A percentile compares a stretch with the other conserved stretches of the same genome.
Evolutionary conservation across 2,113 vertebrate species (phyloP).

Genomic region (Eolophus roseicapilla): DNA sequence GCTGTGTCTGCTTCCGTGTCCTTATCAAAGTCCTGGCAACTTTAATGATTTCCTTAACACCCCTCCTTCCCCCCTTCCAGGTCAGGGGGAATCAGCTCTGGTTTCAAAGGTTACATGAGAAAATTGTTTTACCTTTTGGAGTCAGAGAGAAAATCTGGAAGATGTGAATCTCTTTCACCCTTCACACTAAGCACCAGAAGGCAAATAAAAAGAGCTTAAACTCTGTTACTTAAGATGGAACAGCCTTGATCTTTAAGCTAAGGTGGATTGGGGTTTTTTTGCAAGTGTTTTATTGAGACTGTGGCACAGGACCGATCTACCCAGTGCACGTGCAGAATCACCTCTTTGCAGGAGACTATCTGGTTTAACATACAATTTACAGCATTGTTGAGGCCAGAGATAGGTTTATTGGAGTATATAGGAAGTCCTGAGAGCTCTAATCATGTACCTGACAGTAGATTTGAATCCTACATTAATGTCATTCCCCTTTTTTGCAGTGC

Average conservation of each 20-base stretch:
- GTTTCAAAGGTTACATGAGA: not conserved
- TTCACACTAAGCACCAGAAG: not conserved
- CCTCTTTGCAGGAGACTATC: not conserved
- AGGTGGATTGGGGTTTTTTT: not conserved
- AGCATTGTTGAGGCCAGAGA: not conserved
- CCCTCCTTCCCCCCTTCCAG: not conserved
- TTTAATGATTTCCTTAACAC: not conserved
- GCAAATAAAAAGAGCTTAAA: not conserved
- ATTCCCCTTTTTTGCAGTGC: not conserved
- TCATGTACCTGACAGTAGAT: not conserved
- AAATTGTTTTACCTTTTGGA: not conserved
- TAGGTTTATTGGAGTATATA: not conserved
- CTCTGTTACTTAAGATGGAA: not conserved
- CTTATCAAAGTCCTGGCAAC: not conserved
- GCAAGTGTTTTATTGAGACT: not conserved
- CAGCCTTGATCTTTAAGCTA: not conserved
- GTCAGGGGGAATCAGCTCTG: not conserved
- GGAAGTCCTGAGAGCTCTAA: not conserved
- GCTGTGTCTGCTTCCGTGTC: not conserved
- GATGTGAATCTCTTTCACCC: not conserved
- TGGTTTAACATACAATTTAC: not conserved
- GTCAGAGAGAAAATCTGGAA: not conserved
- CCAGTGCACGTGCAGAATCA: fast-evolving
- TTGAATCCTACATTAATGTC: not conserved
- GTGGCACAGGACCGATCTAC: not conserved